Percentiles rank a stretch among this genome's conserved stretches.
These are phyloP conservation scores for Sternarchorhynchus goeldii DNA, from an alignment of 2,797 vertebrate genomes.

Conservation along the genomic window DNA sequence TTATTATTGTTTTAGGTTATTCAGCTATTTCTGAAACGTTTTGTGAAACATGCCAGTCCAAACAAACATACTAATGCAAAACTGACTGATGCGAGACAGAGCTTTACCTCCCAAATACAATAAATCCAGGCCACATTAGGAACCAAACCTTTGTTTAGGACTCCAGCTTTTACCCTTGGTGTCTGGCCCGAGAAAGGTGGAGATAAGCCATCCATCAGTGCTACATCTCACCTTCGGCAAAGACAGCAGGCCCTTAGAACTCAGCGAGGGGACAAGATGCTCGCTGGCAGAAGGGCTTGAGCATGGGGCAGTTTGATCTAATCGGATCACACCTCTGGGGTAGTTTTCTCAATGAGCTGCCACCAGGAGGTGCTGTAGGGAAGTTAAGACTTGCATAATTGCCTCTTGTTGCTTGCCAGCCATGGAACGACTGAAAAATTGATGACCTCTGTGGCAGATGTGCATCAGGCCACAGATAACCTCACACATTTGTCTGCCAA, in stretches of 20 bases:
- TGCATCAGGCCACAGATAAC: no score
- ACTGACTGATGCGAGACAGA: slow-evolving; percentile 44
- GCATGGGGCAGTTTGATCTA: not conserved
- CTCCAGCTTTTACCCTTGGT: slow-evolving; percentile 43
- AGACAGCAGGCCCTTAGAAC: slow-evolving; percentile 13
- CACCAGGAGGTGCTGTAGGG: not conserved
- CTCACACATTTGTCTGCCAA: no score
- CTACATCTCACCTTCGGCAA: slow-evolving; percentile 38
- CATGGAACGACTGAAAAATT: not conserved
- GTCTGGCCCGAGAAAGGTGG: slow-evolving; percentile 50
- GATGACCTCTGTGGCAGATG: not conserved
- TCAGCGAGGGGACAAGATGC: slow-evolving; percentile 23
- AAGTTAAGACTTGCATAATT: not conserved
- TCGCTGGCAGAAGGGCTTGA: slow-evolving; percentile 9
- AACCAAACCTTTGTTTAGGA: slow-evolving; percentile 55
- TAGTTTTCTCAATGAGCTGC: not conserved
- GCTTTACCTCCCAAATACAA: slow-evolving; percentile 44
- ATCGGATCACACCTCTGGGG: not conserved
- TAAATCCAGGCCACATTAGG: slow-evolving; percentile 52
- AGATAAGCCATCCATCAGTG: slow-evolving; percentile 55
- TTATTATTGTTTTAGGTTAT: not conserved
- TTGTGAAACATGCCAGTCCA: not conserved
- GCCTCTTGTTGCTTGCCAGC: not conserved
- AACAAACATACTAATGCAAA: slow-evolving; percentile 39
- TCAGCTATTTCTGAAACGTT: not conserved